These are phyloP conservation scores for Tryphoninae sp. DNA, from an alignment of 2,888 invertebrate species.

Conservation along the genomic window DNA sequence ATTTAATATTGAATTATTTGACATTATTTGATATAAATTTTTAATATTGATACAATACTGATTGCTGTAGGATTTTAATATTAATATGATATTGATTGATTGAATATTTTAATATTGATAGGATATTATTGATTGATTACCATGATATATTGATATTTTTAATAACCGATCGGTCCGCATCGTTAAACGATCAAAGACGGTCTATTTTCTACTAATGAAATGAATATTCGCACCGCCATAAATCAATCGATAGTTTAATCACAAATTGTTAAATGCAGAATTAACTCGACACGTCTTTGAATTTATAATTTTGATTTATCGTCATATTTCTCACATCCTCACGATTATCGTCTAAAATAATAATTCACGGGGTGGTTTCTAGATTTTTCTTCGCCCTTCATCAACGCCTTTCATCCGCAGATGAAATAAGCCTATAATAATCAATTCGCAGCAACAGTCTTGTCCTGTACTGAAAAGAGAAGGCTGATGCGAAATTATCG, in stretches of 20 bases:
- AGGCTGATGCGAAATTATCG: constrained; percentile 74
- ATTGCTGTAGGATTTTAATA: too few species aligned
- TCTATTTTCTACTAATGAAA: constrained; percentile 39
- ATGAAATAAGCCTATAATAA: constrained; percentile 45
- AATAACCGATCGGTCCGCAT: too few species aligned
- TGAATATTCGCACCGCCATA: neutral
- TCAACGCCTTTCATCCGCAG: neutral
- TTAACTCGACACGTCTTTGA: constrained; percentile 33
- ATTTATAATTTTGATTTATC: constrained; percentile 46
- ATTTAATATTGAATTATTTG: too few species aligned
- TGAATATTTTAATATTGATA: too few species aligned
- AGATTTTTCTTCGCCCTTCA: constrained; percentile 13
- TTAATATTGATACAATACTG: too few species aligned
- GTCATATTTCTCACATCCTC: constrained; percentile 7
- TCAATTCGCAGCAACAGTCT: constrained; percentile 49
- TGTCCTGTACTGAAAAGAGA: constrained; percentile 62
- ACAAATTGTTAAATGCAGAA: too few species aligned
- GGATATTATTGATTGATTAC: too few species aligned
- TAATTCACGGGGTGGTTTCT: constrained; percentile 10
- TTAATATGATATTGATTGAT: too few species aligned
- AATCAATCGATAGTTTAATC: too few species aligned
- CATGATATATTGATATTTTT: too few species aligned
- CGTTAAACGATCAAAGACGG: neutral
- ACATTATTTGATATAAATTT: too few species aligned
- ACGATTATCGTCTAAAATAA: constrained; percentile 23